Conservation (phyloP, 2,888 invertebrate genomes). For the Choristoneura rosaceana region DNA sequence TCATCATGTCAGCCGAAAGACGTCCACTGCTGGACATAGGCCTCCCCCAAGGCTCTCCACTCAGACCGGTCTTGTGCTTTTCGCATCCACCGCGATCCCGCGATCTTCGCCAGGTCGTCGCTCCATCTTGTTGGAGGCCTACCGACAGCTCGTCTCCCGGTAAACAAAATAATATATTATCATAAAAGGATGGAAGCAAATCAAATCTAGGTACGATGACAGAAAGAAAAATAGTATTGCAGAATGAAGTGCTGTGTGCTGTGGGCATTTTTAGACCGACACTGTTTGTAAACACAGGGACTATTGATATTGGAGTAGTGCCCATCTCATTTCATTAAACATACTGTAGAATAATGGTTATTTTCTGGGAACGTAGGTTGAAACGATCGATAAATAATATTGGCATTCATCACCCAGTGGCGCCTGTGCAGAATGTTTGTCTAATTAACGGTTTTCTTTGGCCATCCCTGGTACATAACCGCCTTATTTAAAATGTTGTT, state of each 20-base stretch:
- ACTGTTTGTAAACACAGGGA: conserved; percentile 63
- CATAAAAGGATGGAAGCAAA: too few relatives aligned
- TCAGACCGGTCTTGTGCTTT: too few relatives aligned
- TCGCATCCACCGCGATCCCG: too few relatives aligned
- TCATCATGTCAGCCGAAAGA: too few relatives aligned
- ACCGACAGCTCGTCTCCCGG: too few relatives aligned
- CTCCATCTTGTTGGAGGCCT: too few relatives aligned
- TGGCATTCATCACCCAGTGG: neutral
- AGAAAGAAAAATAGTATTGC: conserved; percentile 1
- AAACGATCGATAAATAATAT: neutral
- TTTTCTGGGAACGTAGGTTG: neutral
- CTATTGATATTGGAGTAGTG: conserved; percentile 55
- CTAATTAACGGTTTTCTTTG: conserved; percentile 17
- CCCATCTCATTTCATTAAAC: conserved; percentile 53
- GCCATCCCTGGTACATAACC: conserved; percentile 1
- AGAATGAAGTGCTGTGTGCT: neutral
- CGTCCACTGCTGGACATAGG: too few relatives aligned
- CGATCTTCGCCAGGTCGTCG: too few relatives aligned
- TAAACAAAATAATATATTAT: too few relatives aligned
- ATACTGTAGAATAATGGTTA: neutral
- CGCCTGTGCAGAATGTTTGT: conserved; percentile 7
- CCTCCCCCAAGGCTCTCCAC: too few relatives aligned
- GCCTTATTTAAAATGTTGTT: conserved; percentile 36
- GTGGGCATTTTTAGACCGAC: conserved; percentile 29
- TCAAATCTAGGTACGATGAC: neutral